Percentiles rank a stretch among this genome's conserved stretches.
These are phyloP conservation scores for Rhynchopsitta pachyrhyncha DNA, from an alignment of 2,113 vertebrate genomes.

Conservation along the genomic window DNA sequence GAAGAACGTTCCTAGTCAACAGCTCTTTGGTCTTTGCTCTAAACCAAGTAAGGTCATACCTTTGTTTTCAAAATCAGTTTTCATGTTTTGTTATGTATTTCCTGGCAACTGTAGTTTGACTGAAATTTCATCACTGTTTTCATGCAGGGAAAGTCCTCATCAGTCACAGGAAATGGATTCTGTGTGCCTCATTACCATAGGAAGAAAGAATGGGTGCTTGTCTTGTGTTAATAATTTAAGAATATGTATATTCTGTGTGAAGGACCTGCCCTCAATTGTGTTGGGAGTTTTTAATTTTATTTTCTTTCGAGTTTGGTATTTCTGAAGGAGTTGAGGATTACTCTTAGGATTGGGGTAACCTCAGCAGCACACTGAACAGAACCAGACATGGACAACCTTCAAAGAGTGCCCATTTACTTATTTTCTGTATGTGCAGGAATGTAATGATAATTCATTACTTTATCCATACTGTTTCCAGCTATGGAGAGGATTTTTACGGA, in stretches of 20 bases:
- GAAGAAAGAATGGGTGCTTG: neutral
- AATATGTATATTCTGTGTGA: neutral
- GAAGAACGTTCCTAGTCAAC: neutral
- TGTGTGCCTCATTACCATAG: fast-evolving
- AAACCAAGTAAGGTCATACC: neutral
- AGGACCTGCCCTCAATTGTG: neutral
- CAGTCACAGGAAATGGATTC: neutral
- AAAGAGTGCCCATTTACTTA: neutral
- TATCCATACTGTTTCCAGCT: neutral
- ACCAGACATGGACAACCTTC: neutral
- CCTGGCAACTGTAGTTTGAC: neutral
- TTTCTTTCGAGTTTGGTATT: neutral
- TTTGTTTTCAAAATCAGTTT: neutral
- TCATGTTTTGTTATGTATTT: neutral
- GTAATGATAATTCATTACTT: neutral
- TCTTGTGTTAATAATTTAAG: neutral
- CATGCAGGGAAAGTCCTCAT: neutral
- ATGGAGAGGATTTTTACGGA: neutral
- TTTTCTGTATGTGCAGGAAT: neutral
- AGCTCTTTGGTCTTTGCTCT: neutral
- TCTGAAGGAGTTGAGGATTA: neutral
- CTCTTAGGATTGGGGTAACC: neutral
- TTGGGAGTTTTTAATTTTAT: neutral
- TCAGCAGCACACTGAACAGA: neutral
- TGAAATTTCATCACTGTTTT: neutral